These are phyloP conservation scores for Alloscopus bannaensis DNA, from an alignment of 2,888 invertebrate genomes.

Conservation along the genomic window DNA sequence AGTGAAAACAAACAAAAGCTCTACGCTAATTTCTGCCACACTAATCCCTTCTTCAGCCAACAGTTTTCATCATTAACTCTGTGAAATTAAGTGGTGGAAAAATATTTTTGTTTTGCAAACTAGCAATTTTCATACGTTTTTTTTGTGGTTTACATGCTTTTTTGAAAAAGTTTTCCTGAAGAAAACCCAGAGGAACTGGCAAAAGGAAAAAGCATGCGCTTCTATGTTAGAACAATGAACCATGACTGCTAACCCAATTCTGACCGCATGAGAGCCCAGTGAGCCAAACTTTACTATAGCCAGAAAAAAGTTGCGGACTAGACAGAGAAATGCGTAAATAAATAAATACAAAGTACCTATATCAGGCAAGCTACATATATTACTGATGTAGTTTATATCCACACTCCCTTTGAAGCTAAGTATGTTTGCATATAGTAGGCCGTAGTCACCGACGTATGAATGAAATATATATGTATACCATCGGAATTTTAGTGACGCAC, in stretches of 20 bases:
- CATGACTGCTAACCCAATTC: constrained; percentile 51
- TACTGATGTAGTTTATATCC: background rate
- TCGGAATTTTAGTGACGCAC: constrained; percentile 18
- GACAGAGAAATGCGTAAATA: background rate
- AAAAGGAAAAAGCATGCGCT: constrained; percentile 4
- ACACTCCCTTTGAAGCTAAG: no score
- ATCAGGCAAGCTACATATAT: background rate
- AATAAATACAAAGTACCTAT: background rate
- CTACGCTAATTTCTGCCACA: background rate
- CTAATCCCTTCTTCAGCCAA: no score
- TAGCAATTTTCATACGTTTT: background rate
- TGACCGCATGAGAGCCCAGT: constrained; percentile 35
- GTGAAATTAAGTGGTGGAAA: background rate
- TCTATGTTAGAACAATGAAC: constrained; percentile 45
- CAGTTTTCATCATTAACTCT: constrained; percentile 16
- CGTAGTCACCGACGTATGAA: no score
- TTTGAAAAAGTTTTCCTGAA: constrained; percentile 33
- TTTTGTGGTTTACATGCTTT: constrained; percentile 15
- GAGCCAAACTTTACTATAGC: background rate
- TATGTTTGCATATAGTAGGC: no score
- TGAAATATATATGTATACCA: no score
- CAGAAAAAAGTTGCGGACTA: background rate
- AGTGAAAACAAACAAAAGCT: constrained; percentile 14
- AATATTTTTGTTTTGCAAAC: constrained; percentile 9
- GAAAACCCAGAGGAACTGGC: background rate